Evolutionary conservation across 2,113 vertebrate species (phyloP), one percentile per base, ranked within the genome.

Genomic region (Hucho hucho): DNA sequence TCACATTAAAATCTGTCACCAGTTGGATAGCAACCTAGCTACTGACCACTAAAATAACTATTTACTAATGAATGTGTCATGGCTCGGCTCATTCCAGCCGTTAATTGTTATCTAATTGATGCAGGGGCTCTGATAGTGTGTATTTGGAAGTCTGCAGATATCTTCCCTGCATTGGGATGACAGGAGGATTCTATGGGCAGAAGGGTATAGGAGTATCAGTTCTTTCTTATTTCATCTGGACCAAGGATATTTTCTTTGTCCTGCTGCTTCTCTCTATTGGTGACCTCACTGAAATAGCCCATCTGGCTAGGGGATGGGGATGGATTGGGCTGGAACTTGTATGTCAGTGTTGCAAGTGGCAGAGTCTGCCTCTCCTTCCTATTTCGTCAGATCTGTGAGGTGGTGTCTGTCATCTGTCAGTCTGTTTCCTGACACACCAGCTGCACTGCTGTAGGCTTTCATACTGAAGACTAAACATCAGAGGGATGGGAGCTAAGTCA

Each of bases 221-320:
- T 75, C 53, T 37, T 37, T 37, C 32, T 37, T 37, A 78, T 76
- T 74, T 73, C 32, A 43, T 75, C 61, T 46, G 59, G 59, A 61
- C 0, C 16, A 37, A 73, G 63, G 69, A 77, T 72, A 65, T 77
- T 73, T 75, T 59, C 61, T 58, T 77, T 78, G 66, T 47, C 37
- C n/a, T 22, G 7, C 16, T 63, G 22, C 20, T 63, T 37, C 7
- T 37, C 32, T 37, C 6, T 9, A 6, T 9, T 7, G 6, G 29
- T 37, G 64, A 32, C 18, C 9, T 63, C 65, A 22, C 67, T n/a
- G 7, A 24, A 22, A 69, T 18, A 47, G 18, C 1, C 26, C 11
- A 14, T 69, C 37, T 12, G 16, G 64, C 14, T 9, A 14, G 29
- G 29, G 26, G 16, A 22, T 20, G 58, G 16, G 56, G 63, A 32